Evolutionary conservation across 2,797 vertebrate genomes (phyloP).

Genomic region (Hephaestus fuliginosus): DNA sequence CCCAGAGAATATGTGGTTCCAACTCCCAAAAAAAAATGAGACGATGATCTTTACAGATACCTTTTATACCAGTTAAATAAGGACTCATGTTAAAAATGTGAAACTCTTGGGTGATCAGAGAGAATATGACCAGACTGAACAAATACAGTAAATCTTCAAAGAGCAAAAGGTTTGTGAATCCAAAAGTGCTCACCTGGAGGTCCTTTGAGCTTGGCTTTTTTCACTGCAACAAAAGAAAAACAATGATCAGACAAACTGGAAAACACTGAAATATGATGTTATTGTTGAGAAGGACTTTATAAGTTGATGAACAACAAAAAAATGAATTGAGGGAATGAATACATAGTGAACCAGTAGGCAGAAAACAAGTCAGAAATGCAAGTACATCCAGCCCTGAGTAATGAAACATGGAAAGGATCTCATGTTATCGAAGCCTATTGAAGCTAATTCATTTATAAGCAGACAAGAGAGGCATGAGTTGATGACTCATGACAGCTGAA

Average conservation of each 20-base stretch:
- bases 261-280: neutral
- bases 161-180: neutral
- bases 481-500: conserved; percentile 33
- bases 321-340: neutral
- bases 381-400: neutral
- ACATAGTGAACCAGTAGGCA: neutral
- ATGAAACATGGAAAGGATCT: conserved; percentile 16
- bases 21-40: neutral
- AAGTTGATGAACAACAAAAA: neutral
- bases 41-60: neutral
- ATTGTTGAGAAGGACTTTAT: neutral
- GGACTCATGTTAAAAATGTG: neutral
- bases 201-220: conserved; percentile 88
- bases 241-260: conserved; percentile 10
- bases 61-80: neutral
- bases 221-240: conserved; percentile 79
- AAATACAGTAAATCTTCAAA: neutral
- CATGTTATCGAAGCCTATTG: conserved; percentile 19
- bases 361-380: conserved; percentile 12
- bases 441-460: conserved; percentile 42
- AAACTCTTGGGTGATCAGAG: neutral
- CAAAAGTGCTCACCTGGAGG: conserved; percentile 75
- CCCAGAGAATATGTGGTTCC: neutral
- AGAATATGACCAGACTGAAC: neutral
- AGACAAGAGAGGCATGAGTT: conserved; percentile 20